phyloP scores from a whole-genome alignment of 2,113 vertebrate species.

The Lepus americanus region DNA sequence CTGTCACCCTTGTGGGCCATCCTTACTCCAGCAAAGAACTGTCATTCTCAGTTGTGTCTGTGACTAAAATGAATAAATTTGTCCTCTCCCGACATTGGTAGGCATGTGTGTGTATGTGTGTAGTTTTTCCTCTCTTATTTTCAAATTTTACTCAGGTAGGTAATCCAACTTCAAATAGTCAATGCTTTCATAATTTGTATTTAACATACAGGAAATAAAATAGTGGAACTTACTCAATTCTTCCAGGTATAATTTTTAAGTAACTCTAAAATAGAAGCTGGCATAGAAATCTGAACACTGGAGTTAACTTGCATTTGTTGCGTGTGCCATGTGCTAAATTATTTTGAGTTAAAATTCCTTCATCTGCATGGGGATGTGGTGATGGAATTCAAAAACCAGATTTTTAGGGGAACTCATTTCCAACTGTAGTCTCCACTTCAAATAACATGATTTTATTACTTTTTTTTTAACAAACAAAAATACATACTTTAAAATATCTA shows the following conservation, averaged over 20 bases:
- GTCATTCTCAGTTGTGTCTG: background rate
- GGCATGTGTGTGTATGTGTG: background rate
- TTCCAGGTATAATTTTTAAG: slow-evolving; percentile 49
- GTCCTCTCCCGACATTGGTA: no score
- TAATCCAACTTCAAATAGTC: slow-evolving; percentile 28
- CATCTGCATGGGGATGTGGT: background rate
- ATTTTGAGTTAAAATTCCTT: slow-evolving; percentile 58
- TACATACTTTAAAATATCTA: slow-evolving; percentile 8
- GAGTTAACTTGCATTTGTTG: background rate
- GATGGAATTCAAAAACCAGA: background rate
- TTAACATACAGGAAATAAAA: slow-evolving; percentile 26
- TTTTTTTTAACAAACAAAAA: slow-evolving; percentile 10
- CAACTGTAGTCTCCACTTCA: background rate
- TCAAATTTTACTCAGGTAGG: slow-evolving; percentile 50
- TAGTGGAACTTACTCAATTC: slow-evolving; percentile 45
- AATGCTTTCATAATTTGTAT: slow-evolving; percentile 32
- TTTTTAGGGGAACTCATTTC: slow-evolving; percentile 14
- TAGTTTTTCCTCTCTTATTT: background rate
- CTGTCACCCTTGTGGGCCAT: no score
- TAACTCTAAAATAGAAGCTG: slow-evolving; percentile 58
- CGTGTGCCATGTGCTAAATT: background rate
- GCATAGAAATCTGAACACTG: slow-evolving; percentile 14
- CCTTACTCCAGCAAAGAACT: no score
- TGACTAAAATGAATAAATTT: no score
- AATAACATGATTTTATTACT: background rate